Conservation (phyloP, 2,113 vertebrate species). For the Zosterops lateralis region DNA sequence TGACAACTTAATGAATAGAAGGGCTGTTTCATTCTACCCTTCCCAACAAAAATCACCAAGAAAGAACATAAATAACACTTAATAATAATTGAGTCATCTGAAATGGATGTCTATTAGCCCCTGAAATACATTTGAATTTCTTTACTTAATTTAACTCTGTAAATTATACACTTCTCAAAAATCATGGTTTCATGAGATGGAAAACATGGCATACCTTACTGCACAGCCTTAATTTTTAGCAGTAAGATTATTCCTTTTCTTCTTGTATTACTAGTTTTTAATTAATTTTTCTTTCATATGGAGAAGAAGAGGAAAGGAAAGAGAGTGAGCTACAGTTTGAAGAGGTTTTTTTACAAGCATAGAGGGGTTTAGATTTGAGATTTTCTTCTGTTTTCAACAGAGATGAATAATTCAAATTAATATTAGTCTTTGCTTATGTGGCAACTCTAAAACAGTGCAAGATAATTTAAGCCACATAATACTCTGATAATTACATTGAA, state of each 20-base stretch:
- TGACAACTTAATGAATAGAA: not conserved
- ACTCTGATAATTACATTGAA: constrained; percentile 43
- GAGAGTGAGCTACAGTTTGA: not conserved
- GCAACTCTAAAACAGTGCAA: not conserved
- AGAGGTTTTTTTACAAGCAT: not conserved
- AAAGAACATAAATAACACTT: constrained; percentile 8
- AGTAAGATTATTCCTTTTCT: not conserved
- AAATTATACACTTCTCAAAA: not conserved
- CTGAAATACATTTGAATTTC: not conserved
- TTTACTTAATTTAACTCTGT: not conserved
- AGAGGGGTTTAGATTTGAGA: not conserved
- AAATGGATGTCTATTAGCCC: not conserved
- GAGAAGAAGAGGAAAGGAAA: not conserved
- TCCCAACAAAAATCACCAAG: not conserved
- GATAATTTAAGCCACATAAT: constrained; percentile 4
- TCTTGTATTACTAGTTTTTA: not conserved
- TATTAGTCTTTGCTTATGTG: not conserved
- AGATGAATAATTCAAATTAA: constrained; percentile 28
- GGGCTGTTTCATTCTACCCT: not conserved
- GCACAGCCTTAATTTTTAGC: not conserved
- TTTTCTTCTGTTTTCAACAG: not conserved
- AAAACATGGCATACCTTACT: not conserved
- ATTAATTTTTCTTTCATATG: not conserved
- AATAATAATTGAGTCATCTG: not conserved
- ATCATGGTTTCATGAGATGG: not conserved